phyloP scores from a whole-genome alignment of 2,888 invertebrate species.

The Tanypteryx hageni region DNA sequence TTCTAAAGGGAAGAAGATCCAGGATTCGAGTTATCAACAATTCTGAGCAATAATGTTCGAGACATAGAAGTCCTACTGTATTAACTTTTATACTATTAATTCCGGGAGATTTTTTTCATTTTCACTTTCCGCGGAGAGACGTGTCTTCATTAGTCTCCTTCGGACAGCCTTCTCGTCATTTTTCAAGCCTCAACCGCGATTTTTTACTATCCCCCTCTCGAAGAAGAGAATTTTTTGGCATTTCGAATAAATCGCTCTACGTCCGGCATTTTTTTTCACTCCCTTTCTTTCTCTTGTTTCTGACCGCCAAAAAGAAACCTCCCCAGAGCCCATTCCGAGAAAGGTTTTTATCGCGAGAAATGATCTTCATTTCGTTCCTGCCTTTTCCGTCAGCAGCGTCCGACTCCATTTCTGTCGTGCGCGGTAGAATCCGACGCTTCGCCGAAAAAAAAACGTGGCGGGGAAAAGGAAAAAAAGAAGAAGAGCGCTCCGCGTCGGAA shows the following conservation, averaged over 20 bases:
- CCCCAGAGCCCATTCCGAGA: constrained; percentile 1
- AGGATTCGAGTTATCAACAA: too few species aligned
- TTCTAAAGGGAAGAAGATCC: too few species aligned
- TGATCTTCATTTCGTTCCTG: not conserved
- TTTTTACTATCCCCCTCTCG: not conserved
- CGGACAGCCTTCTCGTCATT: constrained; percentile 18
- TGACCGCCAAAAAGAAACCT: constrained; percentile 26
- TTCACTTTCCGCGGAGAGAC: not conserved
- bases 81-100: not conserved
- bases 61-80: not conserved
- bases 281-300: not conserved
- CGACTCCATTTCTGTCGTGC: constrained; percentile 15
- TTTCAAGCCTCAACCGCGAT: not conserved
- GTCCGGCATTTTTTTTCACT: not conserved
- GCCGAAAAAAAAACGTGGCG: not conserved
- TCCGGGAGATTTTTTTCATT: not conserved
- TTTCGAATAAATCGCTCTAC: constrained; percentile 26
- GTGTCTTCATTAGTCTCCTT: constrained; percentile 30
- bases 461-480: not conserved
- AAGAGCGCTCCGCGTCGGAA: constrained; percentile 25
- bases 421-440: not conserved
- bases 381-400: constrained; percentile 18
- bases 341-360: constrained; percentile 29
- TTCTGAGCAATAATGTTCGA: too few species aligned
- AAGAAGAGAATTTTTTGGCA: constrained; percentile 1